Base-by-base conservation (phyloP, 2,888 invertebrate genomes). In the Melolontha melolontha region DNA sequence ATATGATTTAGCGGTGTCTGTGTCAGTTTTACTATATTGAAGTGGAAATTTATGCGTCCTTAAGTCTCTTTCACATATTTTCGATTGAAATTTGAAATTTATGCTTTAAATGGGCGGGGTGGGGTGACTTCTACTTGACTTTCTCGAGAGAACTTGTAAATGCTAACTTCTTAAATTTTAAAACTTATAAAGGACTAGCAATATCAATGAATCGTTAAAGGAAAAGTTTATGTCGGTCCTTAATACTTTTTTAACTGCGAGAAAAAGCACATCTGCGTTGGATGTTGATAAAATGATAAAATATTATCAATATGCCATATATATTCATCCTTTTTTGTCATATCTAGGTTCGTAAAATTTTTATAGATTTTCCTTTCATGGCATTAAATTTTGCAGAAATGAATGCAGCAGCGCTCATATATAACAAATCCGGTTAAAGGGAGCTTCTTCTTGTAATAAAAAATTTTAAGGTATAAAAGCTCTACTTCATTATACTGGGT, bases 31-130 rank as follows among this genome's bases (percentile, higher is more conserved):
- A 7, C 16, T 11, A 16, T 39, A 63, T 39, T 17, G 17, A 22
- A 49, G 17, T 49, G n/a, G 29, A 49, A 44, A 63, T 63, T 63
- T 49, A 63, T 63, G 47, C 7, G 47, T 29, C 63, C 63, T 16
- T 14, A 11, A 22, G 22, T 17, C n/a, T 29, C 29, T 63, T 14
- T n/a, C 17, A 41, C 14, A 12, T 7, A 57, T 34, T 57, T 41
- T 22, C 22, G 54, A 54, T 54, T 39, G 40, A 39, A 54, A 54
- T 54, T 54, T 54, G 14, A 39, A 34, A 34, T 34, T 54, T 40
- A 54, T 54, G 10, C 34, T 34, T 34, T 34, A 10, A 34, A 22
- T 22, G 7, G 10, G 7, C 16, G 11, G 16, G 12, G 34, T 14
- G 16, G 14, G 40, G 34, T 39, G 39, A 39, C 29, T 34, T 27